Base-by-base conservation (phyloP, 2,797 vertebrate species). In the Silurus aristotelis region DNA sequence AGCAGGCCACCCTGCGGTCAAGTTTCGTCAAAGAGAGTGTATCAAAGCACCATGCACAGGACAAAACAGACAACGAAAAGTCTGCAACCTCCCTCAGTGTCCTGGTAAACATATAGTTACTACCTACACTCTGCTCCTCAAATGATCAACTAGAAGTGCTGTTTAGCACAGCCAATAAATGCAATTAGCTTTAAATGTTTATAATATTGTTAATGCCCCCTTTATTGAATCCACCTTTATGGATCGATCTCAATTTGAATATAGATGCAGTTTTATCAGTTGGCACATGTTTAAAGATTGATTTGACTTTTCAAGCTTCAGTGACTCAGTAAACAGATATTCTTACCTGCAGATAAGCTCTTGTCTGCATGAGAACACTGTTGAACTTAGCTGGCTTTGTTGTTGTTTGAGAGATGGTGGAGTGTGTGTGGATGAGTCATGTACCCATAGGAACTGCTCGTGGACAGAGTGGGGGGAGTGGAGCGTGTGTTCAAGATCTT, bases 51-150 rank as follows among this genome's bases (percentile, higher is more conserved):
- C 94, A 70, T 98, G 97, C 86, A 89, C 92, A 0, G 96, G 96
- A 58, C 90, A 87, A 15, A 58, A 91, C 1, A 91, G 85, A 20
- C 96, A 98, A 90, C 93, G 96, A 85, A 94, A 89, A 19, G 92
- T 93, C 2, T 98, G 97, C 90, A 98, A 98, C 92, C 89, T 97
- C 80, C 96, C 96, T 0, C 95, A 96, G 66, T 97, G 97, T 89
- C 68, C 93, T 89, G 96, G 97, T 98, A 84, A 0, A 0, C 1
- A 15, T 46, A 19, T 5, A 17, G 27, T 71, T 46, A 71, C 46
- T 43, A 38, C 25, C 6, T 25, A 72, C 17, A n/a, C 14, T 55
- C 9, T 25, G 3, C 25, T 52, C 2, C 20, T n/a, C 55, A 83
- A 20, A 22, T 38, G 38, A 22, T 61, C 48, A 43, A 4, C 27